Conservation (phyloP, 2,888 invertebrate species). For the Crocallis elinguaria region DNA sequence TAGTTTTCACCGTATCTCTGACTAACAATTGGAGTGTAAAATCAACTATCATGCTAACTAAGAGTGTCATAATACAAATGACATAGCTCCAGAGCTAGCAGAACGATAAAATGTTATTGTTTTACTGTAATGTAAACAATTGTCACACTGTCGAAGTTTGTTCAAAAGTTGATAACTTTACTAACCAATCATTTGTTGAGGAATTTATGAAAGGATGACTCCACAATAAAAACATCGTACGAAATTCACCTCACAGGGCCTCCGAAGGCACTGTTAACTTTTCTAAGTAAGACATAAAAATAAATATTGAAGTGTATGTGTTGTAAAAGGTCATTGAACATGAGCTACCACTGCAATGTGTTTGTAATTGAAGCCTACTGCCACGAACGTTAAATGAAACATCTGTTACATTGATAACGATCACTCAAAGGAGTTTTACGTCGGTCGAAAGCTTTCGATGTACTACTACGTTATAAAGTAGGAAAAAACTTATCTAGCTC, state of each 20-base stretch:
- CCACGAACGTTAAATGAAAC: conserved; percentile 43
- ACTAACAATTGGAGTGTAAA: too few species aligned
- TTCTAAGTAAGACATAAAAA: conserved; percentile 11
- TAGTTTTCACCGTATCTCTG: too few species aligned
- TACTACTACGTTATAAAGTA: not conserved
- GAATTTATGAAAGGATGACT: not conserved
- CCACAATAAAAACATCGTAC: not conserved
- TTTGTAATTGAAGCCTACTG: conserved; percentile 30
- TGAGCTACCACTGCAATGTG: conserved; percentile 37
- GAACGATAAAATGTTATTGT: not conserved
- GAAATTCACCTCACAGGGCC: conserved; percentile 2
- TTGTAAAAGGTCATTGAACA: conserved; percentile 31
- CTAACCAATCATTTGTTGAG: not conserved
- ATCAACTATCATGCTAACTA: too few species aligned
- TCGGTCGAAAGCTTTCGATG: not conserved
- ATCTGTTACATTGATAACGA: conserved; percentile 51
- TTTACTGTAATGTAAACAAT: not conserved
- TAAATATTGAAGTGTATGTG: conserved; percentile 28
- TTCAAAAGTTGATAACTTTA: not conserved
- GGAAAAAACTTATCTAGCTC: conserved; percentile 13
- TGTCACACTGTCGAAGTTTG: not conserved
- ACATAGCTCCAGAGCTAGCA: not conserved
- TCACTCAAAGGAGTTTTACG: conserved; percentile 33
- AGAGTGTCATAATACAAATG: not conserved
- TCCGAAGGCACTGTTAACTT: not conserved